A percentile compares a stretch with the other conserved stretches of the same genome.
These are phyloP conservation scores for Papilio glaucus DNA, from an alignment of 1,140 invertebrate genomes.

Conservation along the genomic window DNA sequence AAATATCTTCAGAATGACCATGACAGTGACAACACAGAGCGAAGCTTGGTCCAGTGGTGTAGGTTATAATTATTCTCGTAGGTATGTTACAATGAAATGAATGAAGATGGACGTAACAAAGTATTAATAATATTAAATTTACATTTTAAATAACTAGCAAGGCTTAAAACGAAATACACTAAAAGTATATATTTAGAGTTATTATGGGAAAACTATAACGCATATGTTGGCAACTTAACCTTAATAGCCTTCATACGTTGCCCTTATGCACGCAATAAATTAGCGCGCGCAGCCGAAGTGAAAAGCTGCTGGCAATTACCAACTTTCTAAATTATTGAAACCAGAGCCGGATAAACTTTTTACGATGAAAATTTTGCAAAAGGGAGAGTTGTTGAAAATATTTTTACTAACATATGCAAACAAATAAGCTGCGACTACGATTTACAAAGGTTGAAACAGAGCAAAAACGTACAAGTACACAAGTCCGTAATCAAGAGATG, in stretches of 20 bases:
- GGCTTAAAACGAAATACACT: too few relatives aligned
- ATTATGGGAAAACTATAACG: slow-evolving; percentile 1
- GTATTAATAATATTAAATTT: too few relatives aligned
- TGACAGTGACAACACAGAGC: too few relatives aligned
- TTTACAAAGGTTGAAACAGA: neutral
- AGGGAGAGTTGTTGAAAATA: slow-evolving; percentile 11
- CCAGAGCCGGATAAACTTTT: slow-evolving; percentile 16
- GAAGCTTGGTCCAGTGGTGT: too few relatives aligned
- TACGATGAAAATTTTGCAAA: slow-evolving; percentile 16
- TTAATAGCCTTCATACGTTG: slow-evolving; percentile 25
- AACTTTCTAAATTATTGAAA: slow-evolving; percentile 27
- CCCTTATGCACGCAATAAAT: slow-evolving; percentile 21
- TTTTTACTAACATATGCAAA: slow-evolving; percentile 16
- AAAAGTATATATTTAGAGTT: neutral
- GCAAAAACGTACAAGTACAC: neutral
- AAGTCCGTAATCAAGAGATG: neutral
- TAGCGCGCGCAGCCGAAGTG: slow-evolving; percentile 16
- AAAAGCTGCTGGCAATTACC: slow-evolving; percentile 19
- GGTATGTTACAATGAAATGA: too few relatives aligned
- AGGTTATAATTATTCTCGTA: too few relatives aligned
- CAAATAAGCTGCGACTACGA: neutral
- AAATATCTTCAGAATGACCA: too few relatives aligned
- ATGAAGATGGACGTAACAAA: too few relatives aligned
- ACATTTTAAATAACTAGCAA: too few relatives aligned
- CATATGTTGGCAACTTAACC: slow-evolving; percentile 4